A percentile compares a stretch with the other conserved stretches of the same genome.
Conservation (phyloP, 1,140 invertebrate species). For the Drosophila oshimai region DNA sequence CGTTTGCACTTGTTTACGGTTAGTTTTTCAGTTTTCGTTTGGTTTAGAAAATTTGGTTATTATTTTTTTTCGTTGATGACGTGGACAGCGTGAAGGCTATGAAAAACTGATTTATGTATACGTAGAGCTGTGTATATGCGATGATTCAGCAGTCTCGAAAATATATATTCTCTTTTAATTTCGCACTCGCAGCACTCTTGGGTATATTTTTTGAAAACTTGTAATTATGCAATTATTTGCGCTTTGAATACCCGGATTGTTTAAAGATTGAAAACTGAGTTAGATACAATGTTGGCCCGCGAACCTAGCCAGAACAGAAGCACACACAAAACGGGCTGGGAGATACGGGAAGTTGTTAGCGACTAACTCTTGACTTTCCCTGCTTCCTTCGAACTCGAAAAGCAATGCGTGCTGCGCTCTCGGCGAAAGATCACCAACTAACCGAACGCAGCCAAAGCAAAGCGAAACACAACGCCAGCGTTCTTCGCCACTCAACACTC, state of each 20-base stretch:
- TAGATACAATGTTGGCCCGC: conserved; percentile 7
- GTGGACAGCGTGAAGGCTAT: conserved; percentile 50
- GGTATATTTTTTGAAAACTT: conserved; percentile 30
- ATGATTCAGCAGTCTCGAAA: conserved; percentile 38
- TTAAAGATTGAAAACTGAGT: background rate
- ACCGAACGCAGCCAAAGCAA: conserved; percentile 22
- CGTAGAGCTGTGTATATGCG: conserved; percentile 5
- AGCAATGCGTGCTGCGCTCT: conserved; percentile 52
- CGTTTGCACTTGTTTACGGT: conserved; percentile 20
- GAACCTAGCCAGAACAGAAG: conserved; percentile 4
- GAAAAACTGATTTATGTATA: conserved; percentile 47
- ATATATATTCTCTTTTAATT: conserved; percentile 20
- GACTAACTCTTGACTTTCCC: conserved; percentile 14
- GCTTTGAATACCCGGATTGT: background rate
- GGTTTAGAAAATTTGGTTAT: conserved; percentile 32
- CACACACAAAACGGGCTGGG: conserved; percentile 23
- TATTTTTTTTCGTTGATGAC: conserved; percentile 45
- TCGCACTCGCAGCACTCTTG: conserved; percentile 29
- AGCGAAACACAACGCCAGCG: conserved; percentile 23
- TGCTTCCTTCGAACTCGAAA: conserved; percentile 9
- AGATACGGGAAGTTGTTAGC: conserved; percentile 37
- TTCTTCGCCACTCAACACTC: conserved; percentile 50
- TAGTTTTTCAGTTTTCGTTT: background rate
- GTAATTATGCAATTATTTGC: conserved; percentile 46
- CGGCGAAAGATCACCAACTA: conserved; percentile 66